Evolutionary conservation across 1,140 invertebrate genomes (phyloP), one percentile per base, ranked within the genome.

Genomic region (Trichoplusia ni): DNA sequence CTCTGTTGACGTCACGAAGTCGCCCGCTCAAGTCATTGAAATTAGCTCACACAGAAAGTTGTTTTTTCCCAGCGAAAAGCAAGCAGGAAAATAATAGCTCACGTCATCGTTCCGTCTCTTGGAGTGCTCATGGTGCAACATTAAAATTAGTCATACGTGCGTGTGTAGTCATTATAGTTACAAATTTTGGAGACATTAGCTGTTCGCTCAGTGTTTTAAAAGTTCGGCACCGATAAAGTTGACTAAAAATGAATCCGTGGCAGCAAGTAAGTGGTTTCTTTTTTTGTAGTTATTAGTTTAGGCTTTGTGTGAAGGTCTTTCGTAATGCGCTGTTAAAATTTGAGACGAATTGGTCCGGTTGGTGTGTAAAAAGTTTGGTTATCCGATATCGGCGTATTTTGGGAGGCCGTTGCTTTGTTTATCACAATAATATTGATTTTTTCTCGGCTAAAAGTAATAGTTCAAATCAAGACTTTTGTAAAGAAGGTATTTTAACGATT

Each of bases 231-330:
- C 14, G 16, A 49, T 2, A 18, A 31, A 49, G 46, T 49, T 29
- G 46, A 18, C 16, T 49, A 16, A 49, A 29, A 49, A 49, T 49
- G 46, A 49, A 49, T 49, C 46, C 46, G 46, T 49, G 46, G 46
- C 46, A 49, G 7, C 46, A 49, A 49, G 46, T 49, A 49, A 49
- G 46, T 49, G 13, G n/a, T 16, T 31, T 31, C 18, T 18, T 8
- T 27, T 49, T 31, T 14, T 27, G 13, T 47, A 29, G 40, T 7
- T 21, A 4, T 25, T 47, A 47, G 25, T 16, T 27, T 19, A 29
- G 9, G 46, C 27, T 18, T 49, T 8, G 46, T 16, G 16, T 49
- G 25, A n/a, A n/a, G 44, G 46, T 49, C 14, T 31, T 47, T 14
- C 14, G 5, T 14, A 47, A 9, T 29, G 46, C 46, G 29, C 25